These are phyloP conservation scores for Pseudopodoces humilis DNA, from an alignment of 2,113 vertebrate species.

Conservation along the genomic window DNA sequence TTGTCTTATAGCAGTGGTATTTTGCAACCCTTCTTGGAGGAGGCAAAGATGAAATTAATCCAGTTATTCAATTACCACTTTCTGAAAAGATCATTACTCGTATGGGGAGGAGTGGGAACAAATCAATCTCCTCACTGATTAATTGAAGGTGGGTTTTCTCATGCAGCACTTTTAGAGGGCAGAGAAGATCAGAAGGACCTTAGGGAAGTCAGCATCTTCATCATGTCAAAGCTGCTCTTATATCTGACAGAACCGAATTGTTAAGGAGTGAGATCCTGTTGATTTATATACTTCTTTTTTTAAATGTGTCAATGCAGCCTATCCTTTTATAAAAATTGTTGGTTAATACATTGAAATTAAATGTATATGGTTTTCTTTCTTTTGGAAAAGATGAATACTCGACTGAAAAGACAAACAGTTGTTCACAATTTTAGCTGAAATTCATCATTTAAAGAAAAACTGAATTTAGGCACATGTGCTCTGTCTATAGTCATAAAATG, in stretches of 20 bases:
- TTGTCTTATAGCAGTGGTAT: neutral
- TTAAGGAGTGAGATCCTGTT: neutral
- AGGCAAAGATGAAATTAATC: conserved; percentile 25
- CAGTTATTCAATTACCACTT: neutral
- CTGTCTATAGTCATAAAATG: neutral
- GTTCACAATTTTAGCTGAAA: neutral
- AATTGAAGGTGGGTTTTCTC: neutral
- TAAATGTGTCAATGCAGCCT: neutral
- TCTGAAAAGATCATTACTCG: conserved; percentile 2
- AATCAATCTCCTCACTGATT: conserved; percentile 19
- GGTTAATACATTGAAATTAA: neutral
- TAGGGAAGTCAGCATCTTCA: conserved; percentile 16
- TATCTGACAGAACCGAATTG: neutral
- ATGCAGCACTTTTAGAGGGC: conserved; percentile 54
- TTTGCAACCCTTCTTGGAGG: neutral
- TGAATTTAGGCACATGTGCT: neutral
- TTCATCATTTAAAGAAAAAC: neutral
- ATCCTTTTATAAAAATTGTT: neutral
- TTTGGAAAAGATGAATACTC: neutral
- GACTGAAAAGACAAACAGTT: neutral
- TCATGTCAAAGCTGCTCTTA: neutral
- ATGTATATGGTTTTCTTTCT: neutral
- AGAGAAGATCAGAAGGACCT: conserved; percentile 42
- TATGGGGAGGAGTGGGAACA: neutral
- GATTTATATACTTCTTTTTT: neutral